Base-by-base conservation (phyloP, 2,888 invertebrate species). In the Carcina quercana region DNA sequence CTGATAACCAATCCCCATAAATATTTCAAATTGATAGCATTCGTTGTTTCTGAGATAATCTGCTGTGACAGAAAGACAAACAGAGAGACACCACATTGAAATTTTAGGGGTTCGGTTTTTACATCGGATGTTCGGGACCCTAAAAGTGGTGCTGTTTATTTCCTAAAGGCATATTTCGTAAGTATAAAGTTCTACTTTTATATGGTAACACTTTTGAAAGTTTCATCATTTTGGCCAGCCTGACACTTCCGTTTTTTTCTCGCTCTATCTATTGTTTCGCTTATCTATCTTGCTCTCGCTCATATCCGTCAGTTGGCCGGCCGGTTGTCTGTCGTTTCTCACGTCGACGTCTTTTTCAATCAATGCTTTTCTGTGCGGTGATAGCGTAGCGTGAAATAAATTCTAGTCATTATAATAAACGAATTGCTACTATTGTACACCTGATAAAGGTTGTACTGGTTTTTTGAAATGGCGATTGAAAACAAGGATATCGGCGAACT, bases 321-420 rank as follows among this genome's bases (percentile, higher is more conserved):
- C 65, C 59, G 40, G 53, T 53, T 42, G 47, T 40, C 53, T 47
- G 37, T 40, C 43, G 54, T 43, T 38, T 34, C 38, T 40, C 41
- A 42, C 45, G 46, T 43, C 44, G 43, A n/a, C 46, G 47, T 43
- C 44, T 45, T 48, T 51, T 57, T 62, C 71, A 72, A 74, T 80
- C 75, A 65, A 80, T 79, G 76, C 73, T 66, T 75, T 76, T 73
- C 76, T 78, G 74, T 58, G 68, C 61, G 63, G 71, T 68, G 52
- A 65, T 60, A 59, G 68, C 65, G 66, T 69, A 60, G 62, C 74
- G 71, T 66, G 67, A 59, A 65, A 60, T 57, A 69, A 59, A 69
- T 69, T 78, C 74, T 79, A 76, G 78, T 78, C 75, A 72, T 72
- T n/a, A 53, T 63, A 61, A 59, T 53, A 62, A 61, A 45, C 54